Conservation (phyloP, 2,888 invertebrate species). For the Drosophila mayaguana region DNA sequence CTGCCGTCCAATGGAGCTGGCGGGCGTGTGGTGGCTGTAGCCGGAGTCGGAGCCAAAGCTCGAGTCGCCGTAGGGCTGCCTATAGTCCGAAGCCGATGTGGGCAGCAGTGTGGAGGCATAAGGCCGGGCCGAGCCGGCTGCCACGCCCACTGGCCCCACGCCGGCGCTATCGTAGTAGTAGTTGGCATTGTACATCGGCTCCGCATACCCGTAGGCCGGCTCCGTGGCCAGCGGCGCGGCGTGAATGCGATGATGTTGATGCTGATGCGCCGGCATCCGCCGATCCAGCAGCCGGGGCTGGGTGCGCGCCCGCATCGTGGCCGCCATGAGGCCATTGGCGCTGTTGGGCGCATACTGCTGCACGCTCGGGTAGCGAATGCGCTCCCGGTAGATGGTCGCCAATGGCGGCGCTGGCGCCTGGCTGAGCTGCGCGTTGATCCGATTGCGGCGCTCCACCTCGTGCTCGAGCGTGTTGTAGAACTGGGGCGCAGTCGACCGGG, state of each 20-base stretch:
- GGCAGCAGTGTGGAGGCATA: conserved; percentile 70
- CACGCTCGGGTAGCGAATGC: conserved; percentile 79
- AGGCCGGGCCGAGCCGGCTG: conserved; percentile 48
- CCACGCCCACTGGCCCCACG: conserved; percentile 71
- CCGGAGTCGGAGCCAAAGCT: conserved; percentile 94
- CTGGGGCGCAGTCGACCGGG: conserved; percentile 70
- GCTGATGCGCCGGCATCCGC: conserved; percentile 70
- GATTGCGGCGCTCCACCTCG: conserved; percentile 84
- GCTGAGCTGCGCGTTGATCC: conserved; percentile 84
- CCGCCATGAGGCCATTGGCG: conserved; percentile 66
- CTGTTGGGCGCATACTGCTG: conserved; percentile 80
- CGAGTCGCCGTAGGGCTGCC: conserved; percentile 86
- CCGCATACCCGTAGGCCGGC: conserved; percentile 86
- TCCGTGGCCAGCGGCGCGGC: conserved; percentile 78
- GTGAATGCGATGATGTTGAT: conserved; percentile 78
- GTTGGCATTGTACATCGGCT: conserved; percentile 92
- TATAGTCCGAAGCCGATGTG: conserved; percentile 55
- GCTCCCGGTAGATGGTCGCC: conserved; percentile 84
- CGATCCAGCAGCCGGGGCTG: conserved; percentile 83
- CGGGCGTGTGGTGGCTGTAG: conserved; percentile 89
- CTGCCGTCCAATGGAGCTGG: conserved; percentile 82
- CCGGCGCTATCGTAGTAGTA: conserved; percentile 88
- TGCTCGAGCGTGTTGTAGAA: conserved; percentile 83
- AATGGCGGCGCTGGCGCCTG: conserved; percentile 70
- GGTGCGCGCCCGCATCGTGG: conserved; percentile 81